Percentiles rank a stretch among this genome's conserved stretches.
These are phyloP conservation scores for Erpetoichthys calabaricus DNA, from an alignment of 2,797 vertebrate species.

Conservation along the genomic window DNA sequence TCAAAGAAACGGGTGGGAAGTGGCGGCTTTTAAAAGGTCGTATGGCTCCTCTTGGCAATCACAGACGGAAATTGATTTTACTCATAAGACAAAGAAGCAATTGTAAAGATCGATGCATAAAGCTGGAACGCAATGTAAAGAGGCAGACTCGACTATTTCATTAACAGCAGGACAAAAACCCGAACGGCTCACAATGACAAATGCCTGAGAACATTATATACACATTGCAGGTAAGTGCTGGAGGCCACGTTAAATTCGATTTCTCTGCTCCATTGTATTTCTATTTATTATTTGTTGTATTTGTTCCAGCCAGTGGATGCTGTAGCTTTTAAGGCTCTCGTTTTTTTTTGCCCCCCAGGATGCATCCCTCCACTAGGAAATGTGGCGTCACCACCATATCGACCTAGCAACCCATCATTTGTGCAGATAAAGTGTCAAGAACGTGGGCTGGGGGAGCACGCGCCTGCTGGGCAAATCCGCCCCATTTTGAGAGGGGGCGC, in stretches of 20 bases:
- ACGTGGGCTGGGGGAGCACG: too few species aligned
- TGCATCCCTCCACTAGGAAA: too few species aligned
- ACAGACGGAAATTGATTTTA: constrained; percentile 35
- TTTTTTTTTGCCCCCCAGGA: too few species aligned
- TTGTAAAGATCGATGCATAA: constrained; percentile 35
- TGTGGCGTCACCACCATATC: too few species aligned
- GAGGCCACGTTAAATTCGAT: constrained; percentile 38
- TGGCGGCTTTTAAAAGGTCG: constrained; percentile 27
- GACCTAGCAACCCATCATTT: too few species aligned
- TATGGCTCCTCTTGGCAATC: constrained; percentile 28
- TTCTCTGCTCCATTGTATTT: constrained; percentile 37
- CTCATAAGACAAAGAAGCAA: constrained; percentile 39
- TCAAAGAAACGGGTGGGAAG: constrained; percentile 11
- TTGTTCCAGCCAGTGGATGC: constrained; percentile 28
- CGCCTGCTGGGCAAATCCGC: too few species aligned
- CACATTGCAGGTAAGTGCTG: constrained; percentile 39
- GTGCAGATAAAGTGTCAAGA: too few species aligned
- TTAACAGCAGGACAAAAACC: constrained; percentile 36
- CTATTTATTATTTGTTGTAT: constrained; percentile 39
- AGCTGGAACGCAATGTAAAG: constrained; percentile 25
- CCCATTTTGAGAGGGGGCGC: too few species aligned
- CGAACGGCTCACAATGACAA: constrained; percentile 33
- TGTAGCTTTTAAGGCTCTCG: too few species aligned
- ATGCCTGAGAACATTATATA: constrained; percentile 33
- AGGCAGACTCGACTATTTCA: constrained; percentile 35